Conservation (phyloP, 2,888 invertebrate genomes). For the Megalurothrips usitatus region DNA sequence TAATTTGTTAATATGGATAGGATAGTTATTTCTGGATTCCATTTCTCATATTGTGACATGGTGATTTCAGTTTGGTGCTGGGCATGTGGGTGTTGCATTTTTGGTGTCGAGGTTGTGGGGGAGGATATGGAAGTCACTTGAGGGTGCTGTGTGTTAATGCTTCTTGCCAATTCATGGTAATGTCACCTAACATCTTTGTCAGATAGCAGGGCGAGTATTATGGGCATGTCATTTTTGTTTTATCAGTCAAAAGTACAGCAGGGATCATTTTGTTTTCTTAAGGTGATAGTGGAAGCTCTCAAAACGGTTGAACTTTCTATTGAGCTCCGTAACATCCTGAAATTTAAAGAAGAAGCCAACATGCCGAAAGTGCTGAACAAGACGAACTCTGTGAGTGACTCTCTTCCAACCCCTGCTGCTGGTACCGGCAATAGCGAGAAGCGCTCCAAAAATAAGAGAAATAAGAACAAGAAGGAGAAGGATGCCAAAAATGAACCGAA, state of each 20-base stretch:
- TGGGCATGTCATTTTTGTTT: no score
- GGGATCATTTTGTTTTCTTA: not conserved
- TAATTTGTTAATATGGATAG: no score
- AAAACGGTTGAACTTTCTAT: not conserved
- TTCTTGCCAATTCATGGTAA: not conserved
- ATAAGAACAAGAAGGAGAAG: not conserved
- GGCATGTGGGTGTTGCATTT: no score
- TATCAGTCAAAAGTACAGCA: no score
- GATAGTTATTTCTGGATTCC: no score
- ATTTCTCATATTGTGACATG: no score
- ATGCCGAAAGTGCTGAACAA: not conserved
- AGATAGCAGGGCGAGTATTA: no score
- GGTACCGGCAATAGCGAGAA: not conserved
- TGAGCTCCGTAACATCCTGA: not conserved
- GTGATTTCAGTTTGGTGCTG: no score
- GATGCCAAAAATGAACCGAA: not conserved
- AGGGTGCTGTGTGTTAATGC: not conserved
- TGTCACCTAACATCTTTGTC: no score
- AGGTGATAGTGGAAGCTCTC: not conserved
- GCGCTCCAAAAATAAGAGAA: not conserved
- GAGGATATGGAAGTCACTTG: no score
- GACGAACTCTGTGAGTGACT: not conserved
- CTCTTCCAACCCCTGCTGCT: not conserved
- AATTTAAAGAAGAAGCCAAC: not conserved
- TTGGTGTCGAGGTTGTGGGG: no score